Evolutionary conservation across 2,888 invertebrate species (phyloP), one percentile per base, ranked within the genome.

Genomic region (Sminthurides aquaticus): DNA sequence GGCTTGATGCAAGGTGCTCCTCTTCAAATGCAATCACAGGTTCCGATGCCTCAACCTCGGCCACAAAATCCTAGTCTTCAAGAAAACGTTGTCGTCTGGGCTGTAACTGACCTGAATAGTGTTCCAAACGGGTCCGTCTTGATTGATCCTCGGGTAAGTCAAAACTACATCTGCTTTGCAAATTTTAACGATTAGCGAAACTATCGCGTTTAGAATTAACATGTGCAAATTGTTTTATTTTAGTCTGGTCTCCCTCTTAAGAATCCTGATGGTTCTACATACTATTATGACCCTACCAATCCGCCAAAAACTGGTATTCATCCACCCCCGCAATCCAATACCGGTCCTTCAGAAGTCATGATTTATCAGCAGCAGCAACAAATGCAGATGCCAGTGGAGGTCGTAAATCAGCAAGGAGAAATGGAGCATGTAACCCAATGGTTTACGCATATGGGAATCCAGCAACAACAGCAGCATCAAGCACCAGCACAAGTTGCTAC

Each of bases 81-180:
- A 52, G 70, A 69, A 54, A 58, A 70, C 66, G 81, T 82, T 52
- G 84, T 88, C 57, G 86, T 91, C 78, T 94, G 93, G 91, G 91
- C 91, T 60, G 90, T 93, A 61, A 89, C 90, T 34, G 90, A 89
- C 79, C 84, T 91, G 79, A 85, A 88, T 52, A 86, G 86, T 71
- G 91, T 94, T 67, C 93, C 93, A 60, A 83, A 87, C 64, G 94
- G 94, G 67, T 91, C 91, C 75, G 82, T 93, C 75, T 88, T 94
- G 75, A 90, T 95, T 78, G 90, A 94, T 79, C 93, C 93, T 26
- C 84, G 84, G 81, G 86, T 85, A 75, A 70, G n/a, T n/a, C 69
- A 67, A 34, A 27, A 20, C 22, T 8, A 25, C 18, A 56, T 22
- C 56, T 56, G n/a, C n/a, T n/a, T n/a, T n/a, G n/a, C n/a, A n/a